Evolutionary conservation across 37 sponge, comb jelly and placozoan species (phyloP).

Genomic region (Lycopodina hypogea): DNA sequence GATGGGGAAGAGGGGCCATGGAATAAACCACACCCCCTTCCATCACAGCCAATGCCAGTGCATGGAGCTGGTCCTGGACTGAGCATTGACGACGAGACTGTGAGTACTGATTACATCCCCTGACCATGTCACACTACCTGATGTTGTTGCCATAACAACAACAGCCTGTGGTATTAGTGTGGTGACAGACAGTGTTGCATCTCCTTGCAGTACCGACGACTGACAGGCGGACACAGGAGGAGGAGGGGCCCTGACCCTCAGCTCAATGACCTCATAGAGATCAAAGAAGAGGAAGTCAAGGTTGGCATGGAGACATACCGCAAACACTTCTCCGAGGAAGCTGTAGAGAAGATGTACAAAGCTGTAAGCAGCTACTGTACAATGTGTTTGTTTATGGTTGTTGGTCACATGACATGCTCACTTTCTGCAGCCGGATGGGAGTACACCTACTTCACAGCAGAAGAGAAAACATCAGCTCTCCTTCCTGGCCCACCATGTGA

Average conservation of each 20-base stretch:
- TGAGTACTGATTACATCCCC: background rate
- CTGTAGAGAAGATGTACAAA: slow-evolving; percentile 39
- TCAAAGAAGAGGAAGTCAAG: slow-evolving; percentile 38
- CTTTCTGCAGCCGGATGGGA: slow-evolving; percentile 11
- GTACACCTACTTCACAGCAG: slow-evolving; percentile 38
- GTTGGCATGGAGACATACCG: slow-evolving; percentile 31
- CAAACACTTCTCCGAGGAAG: slow-evolving; percentile 34
- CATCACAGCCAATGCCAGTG: background rate
- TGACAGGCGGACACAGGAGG: slow-evolving; percentile 30
- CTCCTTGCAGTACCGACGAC: slow-evolving; percentile 31
- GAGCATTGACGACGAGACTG: slow-evolving; percentile 25
- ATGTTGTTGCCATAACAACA: no score
- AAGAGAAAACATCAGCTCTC: slow-evolving; percentile 60
- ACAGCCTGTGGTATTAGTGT: background rate
- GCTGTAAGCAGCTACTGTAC: background rate
- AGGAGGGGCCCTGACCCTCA: background rate
- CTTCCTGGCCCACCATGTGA: slow-evolving; percentile 57
- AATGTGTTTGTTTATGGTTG: no score
- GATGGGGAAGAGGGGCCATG: background rate
- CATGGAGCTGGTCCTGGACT: slow-evolving; percentile 32
- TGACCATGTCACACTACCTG: no score
- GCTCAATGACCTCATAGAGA: slow-evolving; percentile 45
- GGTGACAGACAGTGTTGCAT: no score
- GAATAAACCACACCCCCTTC: no score
- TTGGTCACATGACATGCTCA: background rate